Conservation (phyloP, 2,797 vertebrate genomes). For the Chloroceryle inda region DNA sequence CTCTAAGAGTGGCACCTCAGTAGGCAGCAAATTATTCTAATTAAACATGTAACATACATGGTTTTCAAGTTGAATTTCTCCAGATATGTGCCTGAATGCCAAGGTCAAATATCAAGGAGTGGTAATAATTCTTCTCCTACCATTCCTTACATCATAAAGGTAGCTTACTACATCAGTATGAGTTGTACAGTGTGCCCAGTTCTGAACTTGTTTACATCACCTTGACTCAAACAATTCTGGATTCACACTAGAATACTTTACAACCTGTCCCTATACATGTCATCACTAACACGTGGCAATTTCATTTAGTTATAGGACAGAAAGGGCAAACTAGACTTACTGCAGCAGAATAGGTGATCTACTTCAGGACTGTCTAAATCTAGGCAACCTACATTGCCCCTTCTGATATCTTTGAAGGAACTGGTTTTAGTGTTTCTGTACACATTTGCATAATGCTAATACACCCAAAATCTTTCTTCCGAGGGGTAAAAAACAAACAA, state of each 20-base stretch:
- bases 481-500: background rate
- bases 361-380: background rate
- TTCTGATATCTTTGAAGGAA: background rate
- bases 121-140: slow-evolving; percentile 22
- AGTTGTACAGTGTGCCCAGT: rapidly evolving
- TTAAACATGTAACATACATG: slow-evolving; percentile 36
- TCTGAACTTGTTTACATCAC: background rate
- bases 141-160: background rate
- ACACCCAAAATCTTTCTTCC: background rate
- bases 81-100: background rate
- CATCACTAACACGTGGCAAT: background rate
- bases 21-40: slow-evolving; percentile 49
- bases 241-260: background rate
- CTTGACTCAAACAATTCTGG: background rate
- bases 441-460: background rate
- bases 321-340: background rate
- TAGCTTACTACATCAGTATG: background rate
- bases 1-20: slow-evolving; percentile 30
- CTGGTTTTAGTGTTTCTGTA: background rate
- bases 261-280: background rate
- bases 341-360: background rate
- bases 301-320: background rate
- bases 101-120: slow-evolving; percentile 4
- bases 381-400: background rate
- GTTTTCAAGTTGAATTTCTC: slow-evolving; percentile 17